Base-by-base conservation (phyloP, 1,140 invertebrate genomes). In the Penaeus japonicus region DNA sequence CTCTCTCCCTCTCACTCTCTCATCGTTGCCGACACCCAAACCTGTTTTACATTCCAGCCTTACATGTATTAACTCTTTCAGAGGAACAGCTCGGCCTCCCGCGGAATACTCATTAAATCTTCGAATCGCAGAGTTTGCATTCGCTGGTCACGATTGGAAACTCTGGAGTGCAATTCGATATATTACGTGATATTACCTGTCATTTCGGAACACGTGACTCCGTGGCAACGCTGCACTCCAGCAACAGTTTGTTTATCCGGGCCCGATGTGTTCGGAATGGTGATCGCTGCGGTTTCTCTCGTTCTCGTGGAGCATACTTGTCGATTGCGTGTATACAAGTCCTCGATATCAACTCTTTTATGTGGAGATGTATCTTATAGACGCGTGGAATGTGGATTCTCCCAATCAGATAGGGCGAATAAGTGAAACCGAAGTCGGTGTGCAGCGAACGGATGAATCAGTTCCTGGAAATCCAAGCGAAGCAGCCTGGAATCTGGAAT, bases 221-320 rank as follows among this genome's bases (percentile, higher is more conserved):
- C 39, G 22, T 83, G 81, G 81, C 81, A 84, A 10, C 57, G 70
- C 35, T 62, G 35, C 15, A 55, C 81, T 70, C 59, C 81, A 84
- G 81, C 81, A 84, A 84, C 81, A 84, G 81, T 84, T 84, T 84
- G 81, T 84, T 84, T 84, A 84, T 84, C 81, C 81, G 81, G 59
- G 81, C 62, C 54, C 55, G 70, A 1, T 39, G 81, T 65, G 59
- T 84, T 84, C 81, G 20, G 5, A 62, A 32, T 59, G 7, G 10
- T 35, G 15, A 12, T 39, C 17, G 27, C 81, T 84, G 70, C 57
- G 59, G 17, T 62, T 53, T 84, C 35, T 17, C 15, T 24, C 30
- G 47, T 32, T 77, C 17, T 35, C 10, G 30, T 27, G 4, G 18
- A 77, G 32, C 18, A 47, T 47, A 47, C 47, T 47, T 47, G 5